Conservation (phyloP, 2,888 invertebrate genomes). For the Patella depressa region DNA sequence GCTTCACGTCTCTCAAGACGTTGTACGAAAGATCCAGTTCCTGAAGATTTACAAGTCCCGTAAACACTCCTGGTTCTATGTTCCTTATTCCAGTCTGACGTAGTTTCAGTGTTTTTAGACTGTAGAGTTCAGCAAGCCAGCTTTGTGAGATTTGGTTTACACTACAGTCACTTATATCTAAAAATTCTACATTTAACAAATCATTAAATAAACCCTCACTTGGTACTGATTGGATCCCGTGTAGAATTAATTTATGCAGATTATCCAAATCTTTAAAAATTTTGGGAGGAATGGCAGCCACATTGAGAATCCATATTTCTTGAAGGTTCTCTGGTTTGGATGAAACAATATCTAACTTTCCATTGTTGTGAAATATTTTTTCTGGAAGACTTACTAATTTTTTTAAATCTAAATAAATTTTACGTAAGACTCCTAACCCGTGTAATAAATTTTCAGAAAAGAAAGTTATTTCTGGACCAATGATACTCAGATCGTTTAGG, state of each 20-base stretch:
- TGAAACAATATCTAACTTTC: neutral
- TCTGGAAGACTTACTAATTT: slow-evolving; percentile 22
- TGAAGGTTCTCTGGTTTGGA: slow-evolving; percentile 19
- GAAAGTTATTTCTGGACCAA: slow-evolving; percentile 22
- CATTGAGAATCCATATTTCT: slow-evolving; percentile 27
- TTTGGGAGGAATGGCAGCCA: slow-evolving; percentile 25
- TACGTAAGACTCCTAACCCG: slow-evolving; percentile 26
- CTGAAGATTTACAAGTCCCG: slow-evolving; percentile 26
- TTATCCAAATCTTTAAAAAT: slow-evolving; percentile 27
- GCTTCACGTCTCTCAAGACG: slow-evolving; percentile 13
- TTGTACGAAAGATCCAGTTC: slow-evolving; percentile 36
- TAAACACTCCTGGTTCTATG: slow-evolving; percentile 26
- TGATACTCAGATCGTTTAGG: slow-evolving; percentile 23
- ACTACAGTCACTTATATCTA: slow-evolving; percentile 30
- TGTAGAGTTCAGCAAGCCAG: slow-evolving; percentile 32
- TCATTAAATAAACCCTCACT: slow-evolving; percentile 19
- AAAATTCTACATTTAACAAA: slow-evolving; percentile 24
- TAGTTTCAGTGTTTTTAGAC: slow-evolving; percentile 31
- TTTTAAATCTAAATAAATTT: slow-evolving; percentile 25
- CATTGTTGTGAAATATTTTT: slow-evolving; percentile 25
- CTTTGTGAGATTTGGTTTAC: slow-evolving; percentile 26
- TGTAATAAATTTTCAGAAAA: slow-evolving; percentile 23
- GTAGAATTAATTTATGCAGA: slow-evolving; percentile 24
- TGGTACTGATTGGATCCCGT: slow-evolving; percentile 23
- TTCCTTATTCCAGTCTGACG: slow-evolving; percentile 24